Evolutionary conservation across 2,888 invertebrate species (phyloP).

Genomic region (Tetanocera ferruginea): DNA sequence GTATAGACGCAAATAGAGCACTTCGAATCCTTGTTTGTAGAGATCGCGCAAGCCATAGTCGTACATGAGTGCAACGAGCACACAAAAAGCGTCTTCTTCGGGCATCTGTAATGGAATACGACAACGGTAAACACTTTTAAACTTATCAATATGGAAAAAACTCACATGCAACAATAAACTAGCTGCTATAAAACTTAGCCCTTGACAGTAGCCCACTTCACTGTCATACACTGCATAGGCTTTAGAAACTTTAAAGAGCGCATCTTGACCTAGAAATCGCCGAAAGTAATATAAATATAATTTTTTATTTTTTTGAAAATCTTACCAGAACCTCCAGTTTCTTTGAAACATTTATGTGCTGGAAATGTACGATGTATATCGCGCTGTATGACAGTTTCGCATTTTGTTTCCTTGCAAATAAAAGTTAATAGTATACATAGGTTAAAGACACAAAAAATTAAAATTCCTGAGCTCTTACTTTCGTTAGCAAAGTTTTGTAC

Average conservation of each 20-base stretch:
- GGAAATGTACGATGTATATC: conserved; percentile 99
- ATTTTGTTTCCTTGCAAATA: conserved; percentile 85
- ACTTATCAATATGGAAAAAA: conserved; percentile 51
- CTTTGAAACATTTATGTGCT: conserved; percentile 97
- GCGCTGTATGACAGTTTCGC: conserved; percentile 94
- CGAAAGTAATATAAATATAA: neutral
- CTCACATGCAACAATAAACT: conserved; percentile 94
- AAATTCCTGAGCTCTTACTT: conserved; percentile 73
- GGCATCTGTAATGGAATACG: conserved; percentile 90
- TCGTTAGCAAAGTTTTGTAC: conserved; percentile 89
- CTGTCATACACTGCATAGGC: conserved; percentile 98
- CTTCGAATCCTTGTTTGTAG: conserved; percentile 97
- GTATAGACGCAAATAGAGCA: conserved; percentile 93
- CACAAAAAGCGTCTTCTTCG: conserved; percentile 98
- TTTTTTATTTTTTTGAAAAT: neutral
- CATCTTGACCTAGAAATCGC: conserved; percentile 88
- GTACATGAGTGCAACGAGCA: conserved; percentile 97
- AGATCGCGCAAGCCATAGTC: conserved; percentile 94
- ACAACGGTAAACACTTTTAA: neutral
- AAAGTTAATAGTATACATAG: conserved; percentile 15
- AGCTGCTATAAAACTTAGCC: conserved; percentile 97
- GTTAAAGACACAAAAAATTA: neutral
- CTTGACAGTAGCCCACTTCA: conserved; percentile 99
- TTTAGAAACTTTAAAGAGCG: conserved; percentile 93
- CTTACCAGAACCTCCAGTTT: conserved; percentile 81